A percentile compares a stretch with the other conserved stretches of the same genome.
Conservation (phyloP, 2,888 invertebrate species). For the Hyposoter dolosus region DNA sequence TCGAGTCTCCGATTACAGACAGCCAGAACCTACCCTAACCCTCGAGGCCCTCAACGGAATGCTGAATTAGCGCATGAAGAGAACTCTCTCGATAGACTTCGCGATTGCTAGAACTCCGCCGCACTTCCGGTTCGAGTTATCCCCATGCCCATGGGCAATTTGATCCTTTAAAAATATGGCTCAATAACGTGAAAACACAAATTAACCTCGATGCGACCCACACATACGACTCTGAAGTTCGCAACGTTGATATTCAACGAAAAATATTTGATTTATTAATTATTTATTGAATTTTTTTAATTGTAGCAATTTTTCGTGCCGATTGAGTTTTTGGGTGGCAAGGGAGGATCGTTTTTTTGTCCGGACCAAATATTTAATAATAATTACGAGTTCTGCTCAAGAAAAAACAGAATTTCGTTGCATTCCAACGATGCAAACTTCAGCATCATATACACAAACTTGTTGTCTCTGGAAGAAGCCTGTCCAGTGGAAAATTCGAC, state of each 20-base stretch:
- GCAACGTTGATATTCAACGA: too few species aligned
- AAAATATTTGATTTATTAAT: too few species aligned
- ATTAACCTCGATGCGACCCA: too few species aligned
- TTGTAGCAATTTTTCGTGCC: too few species aligned
- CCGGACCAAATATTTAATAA: too few species aligned
- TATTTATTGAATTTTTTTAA: too few species aligned
- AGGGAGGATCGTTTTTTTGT: too few species aligned
- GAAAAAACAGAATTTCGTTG: too few species aligned
- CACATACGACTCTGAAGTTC: too few species aligned
- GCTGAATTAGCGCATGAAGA: conserved; percentile 57
- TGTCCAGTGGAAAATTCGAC: conserved; percentile 13
- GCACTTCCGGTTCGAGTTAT: conserved; percentile 29
- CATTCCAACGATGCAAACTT: too few species aligned
- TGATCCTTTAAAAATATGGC: conserved; percentile 10
- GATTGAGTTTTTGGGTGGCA: too few species aligned
- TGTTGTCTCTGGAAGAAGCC: conserved; percentile 22
- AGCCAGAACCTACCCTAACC: conserved; percentile 10
- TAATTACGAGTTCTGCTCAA: too few species aligned
- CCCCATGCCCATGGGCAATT: conserved; percentile 5
- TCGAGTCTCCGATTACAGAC: conserved; percentile 53
- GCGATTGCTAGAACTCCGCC: conserved; percentile 11
- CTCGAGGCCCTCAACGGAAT: conserved; percentile 53
- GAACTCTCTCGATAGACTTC: conserved; percentile 53
- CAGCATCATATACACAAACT: neutral
- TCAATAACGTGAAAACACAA: neutral